These are phyloP conservation scores for Ophraella communa DNA, from an alignment of 2,888 invertebrate species.

Conservation along the genomic window DNA sequence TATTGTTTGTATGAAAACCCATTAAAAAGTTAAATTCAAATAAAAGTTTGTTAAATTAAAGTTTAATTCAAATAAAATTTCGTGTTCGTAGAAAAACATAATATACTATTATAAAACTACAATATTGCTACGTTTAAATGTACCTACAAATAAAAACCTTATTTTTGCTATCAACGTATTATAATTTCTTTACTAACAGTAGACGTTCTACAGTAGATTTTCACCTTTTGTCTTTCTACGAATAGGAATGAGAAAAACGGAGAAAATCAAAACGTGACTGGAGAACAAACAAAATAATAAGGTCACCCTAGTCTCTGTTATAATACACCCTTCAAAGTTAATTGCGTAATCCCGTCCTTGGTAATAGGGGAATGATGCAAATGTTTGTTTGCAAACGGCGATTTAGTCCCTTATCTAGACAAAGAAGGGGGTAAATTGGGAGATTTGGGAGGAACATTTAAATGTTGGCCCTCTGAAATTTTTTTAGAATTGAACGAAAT, in stretches of 20 bases:
- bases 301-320: conserved; percentile 19
- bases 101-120: too few relatives aligned
- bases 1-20: too few relatives aligned
- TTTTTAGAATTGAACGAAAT: background rate
- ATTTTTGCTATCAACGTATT: background rate
- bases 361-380: conserved; percentile 24
- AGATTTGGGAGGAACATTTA: background rate
- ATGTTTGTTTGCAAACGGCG: conserved; percentile 24
- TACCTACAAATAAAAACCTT: too few relatives aligned
- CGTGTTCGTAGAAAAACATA: too few relatives aligned
- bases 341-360: conserved; percentile 20
- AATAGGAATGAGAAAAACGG: conserved; percentile 11
- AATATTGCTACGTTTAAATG: too few relatives aligned
- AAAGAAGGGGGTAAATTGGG: background rate
- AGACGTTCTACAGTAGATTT: background rate
- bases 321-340: conserved; percentile 28
- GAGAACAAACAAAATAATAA: conserved; percentile 24
- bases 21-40: too few relatives aligned
- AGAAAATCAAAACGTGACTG: conserved; percentile 15
- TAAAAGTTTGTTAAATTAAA: too few relatives aligned
- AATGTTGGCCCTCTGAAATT: background rate
- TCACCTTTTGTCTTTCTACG: background rate
- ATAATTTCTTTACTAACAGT: background rate
- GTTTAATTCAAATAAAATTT: too few relatives aligned
- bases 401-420: conserved; percentile 16